Evolutionary conservation across 2,113 vertebrate genomes (phyloP), one percentile per base, ranked within the genome.

Genomic region (Poeciliopsis retropinna): DNA sequence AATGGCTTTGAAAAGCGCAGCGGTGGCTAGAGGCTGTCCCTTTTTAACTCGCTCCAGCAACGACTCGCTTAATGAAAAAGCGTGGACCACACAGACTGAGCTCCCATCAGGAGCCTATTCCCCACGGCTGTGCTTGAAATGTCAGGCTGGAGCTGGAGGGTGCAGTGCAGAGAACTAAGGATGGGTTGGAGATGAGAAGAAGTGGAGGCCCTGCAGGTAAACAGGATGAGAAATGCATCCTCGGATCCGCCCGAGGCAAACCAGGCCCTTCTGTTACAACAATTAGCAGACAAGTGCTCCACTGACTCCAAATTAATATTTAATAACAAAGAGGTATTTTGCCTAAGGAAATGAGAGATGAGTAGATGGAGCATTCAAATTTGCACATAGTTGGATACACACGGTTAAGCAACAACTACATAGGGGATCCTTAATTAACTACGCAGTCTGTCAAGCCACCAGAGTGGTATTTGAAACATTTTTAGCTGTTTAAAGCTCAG

Each of bases 281-380:
- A 64, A 93, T 95, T 94, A 94, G 89, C 85, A 91, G 91, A 94
- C 92, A 93, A 92, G 93, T 84, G 86, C 88, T 89, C 91, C 91
- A 92, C 86, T 94, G 93, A 93, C 93, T 93, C 89, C 79, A 78
- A 91, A 93, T 94, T 94, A 95, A 95, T 94, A 93, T 92, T 94
- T 93, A 91, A 94, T 93, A 89, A 84, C 78, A 74, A 86, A 81
- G 70, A 79, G 75, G 85, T 72, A 80, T 84, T 89, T 86, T 80
- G 88, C 81, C 86, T 70, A 32, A 44, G 81, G 76, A 78, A 65
- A 85, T 60, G 68, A 60, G 73, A 73, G 72, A 76, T 44, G 60
- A 64, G 63, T 68, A 57, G 71, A 80, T 28, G 41, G 60, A 70
- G 75, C 27, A 66, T 81, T 75, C 9, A 79, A 51, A 83, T 65